phyloP scores from a whole-genome alignment of 2,797 vertebrate genomes.

The Tadarida brasiliensis region DNA sequence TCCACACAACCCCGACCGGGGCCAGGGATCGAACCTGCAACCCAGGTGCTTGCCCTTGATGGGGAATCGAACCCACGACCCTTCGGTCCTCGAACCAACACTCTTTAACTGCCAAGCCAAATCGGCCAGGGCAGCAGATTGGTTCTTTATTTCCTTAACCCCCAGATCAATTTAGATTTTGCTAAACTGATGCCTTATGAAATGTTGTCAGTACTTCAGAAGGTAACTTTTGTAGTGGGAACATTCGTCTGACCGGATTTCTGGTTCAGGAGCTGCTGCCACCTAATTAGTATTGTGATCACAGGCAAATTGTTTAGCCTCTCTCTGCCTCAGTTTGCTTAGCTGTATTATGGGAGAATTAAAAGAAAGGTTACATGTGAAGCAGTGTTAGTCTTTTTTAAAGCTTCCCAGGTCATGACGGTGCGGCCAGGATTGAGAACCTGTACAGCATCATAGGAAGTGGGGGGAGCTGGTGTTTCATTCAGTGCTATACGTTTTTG shows the following conservation, averaged over 20 bases:
- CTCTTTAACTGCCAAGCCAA: too few species aligned
- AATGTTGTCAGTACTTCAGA: background rate
- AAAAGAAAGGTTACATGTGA: background rate
- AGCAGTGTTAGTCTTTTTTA: background rate
- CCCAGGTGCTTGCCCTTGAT: too few species aligned
- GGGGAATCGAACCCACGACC: too few species aligned
- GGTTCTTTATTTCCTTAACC: slow-evolving; percentile 32
- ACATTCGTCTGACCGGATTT: background rate
- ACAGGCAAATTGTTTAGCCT: background rate
- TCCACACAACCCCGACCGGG: too few species aligned
- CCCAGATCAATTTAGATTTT: background rate
- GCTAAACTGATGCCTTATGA: background rate
- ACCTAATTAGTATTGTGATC: background rate
- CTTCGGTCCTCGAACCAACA: too few species aligned
- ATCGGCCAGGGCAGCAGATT: too few species aligned
- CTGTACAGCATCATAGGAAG: fast-evolving
- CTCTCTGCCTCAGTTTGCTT: slow-evolving; percentile 21
- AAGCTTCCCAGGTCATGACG: background rate
- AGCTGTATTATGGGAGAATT: background rate
- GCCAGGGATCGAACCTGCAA: too few species aligned
- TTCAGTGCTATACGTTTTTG: background rate
- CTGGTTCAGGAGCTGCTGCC: background rate
- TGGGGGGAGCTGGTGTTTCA: background rate
- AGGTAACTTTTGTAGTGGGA: background rate
- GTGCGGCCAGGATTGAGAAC: background rate